Evolutionary conservation across 2,113 vertebrate genomes (phyloP).

Genomic region (Alouatta palliata): DNA sequence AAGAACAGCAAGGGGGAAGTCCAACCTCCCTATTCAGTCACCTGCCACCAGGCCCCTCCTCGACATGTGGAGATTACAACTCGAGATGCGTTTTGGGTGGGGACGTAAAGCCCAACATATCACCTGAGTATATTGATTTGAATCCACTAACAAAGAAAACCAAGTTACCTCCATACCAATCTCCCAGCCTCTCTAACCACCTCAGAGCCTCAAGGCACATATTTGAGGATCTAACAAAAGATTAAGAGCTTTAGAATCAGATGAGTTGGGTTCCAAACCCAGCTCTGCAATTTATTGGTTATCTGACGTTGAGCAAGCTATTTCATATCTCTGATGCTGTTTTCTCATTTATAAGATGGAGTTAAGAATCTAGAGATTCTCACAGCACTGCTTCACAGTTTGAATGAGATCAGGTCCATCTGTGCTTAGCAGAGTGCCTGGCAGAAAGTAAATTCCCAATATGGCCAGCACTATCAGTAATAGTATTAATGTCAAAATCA

Average conservation of each 20-base stretch:
- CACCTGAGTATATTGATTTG: not conserved
- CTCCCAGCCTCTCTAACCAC: not conserved
- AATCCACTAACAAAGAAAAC: not conserved
- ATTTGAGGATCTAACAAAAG: not conserved
- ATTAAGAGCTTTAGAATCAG: not conserved
- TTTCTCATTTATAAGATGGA: not conserved
- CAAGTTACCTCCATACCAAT: not conserved
- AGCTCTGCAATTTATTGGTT: not conserved
- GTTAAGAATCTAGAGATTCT: not conserved
- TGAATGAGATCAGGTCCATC: not conserved
- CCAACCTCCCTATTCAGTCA: too few species aligned
- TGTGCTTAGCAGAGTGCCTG: not conserved
- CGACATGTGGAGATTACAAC: too few species aligned
- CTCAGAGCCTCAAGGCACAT: not conserved
- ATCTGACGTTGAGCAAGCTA: not conserved
- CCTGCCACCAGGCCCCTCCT: too few species aligned
- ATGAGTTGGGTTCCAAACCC: not conserved
- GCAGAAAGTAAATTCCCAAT: not conserved
- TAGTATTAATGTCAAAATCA: not conserved
- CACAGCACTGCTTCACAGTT: not conserved
- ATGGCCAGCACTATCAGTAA: not conserved
- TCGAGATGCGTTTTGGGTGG: too few species aligned
- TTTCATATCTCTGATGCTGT: not conserved
- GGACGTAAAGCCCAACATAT: too few species aligned
- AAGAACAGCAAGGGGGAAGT: too few species aligned